Evolutionary conservation across 1,140 invertebrate species (phyloP).

Genomic region (Heliconius eleuchia): DNA sequence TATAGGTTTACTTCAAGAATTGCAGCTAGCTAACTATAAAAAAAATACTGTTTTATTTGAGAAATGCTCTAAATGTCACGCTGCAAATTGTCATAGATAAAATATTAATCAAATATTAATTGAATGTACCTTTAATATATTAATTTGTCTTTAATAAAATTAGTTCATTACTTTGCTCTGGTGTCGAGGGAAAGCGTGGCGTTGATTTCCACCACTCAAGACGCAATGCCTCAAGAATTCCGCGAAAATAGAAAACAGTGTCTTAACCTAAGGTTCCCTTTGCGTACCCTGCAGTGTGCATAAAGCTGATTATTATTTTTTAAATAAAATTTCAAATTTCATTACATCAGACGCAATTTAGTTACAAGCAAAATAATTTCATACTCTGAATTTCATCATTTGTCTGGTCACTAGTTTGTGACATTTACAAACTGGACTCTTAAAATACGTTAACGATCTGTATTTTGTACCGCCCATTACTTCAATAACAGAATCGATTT

Average conservation of each 20-base stretch:
- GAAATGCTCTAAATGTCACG: neutral
- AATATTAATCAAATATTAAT: neutral
- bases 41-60: neutral
- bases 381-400: constrained; percentile 19
- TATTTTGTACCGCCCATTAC: constrained; percentile 29
- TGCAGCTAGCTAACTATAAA: too few species aligned
- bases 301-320: too few species aligned
- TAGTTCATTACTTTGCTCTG: too few species aligned
- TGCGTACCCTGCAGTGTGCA: too few species aligned
- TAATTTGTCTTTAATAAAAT: neutral
- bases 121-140: neutral
- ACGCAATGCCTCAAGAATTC: too few species aligned
- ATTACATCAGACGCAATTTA: constrained; percentile 3
- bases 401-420: constrained; percentile 12
- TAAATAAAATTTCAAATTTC: neutral
- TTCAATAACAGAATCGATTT: constrained; percentile 18
- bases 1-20: too few species aligned
- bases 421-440: constrained; percentile 33
- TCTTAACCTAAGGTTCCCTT: too few species aligned
- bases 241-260: too few species aligned
- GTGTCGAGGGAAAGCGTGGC: too few species aligned
- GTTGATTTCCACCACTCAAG: too few species aligned
- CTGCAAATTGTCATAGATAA: neutral
- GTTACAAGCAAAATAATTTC: constrained; percentile 4
- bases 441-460: constrained; percentile 26